Evolutionary conservation across 2,113 vertebrate genomes (phyloP), one percentile per base, ranked within the genome.

Genomic region (Amia ocellicauda): DNA sequence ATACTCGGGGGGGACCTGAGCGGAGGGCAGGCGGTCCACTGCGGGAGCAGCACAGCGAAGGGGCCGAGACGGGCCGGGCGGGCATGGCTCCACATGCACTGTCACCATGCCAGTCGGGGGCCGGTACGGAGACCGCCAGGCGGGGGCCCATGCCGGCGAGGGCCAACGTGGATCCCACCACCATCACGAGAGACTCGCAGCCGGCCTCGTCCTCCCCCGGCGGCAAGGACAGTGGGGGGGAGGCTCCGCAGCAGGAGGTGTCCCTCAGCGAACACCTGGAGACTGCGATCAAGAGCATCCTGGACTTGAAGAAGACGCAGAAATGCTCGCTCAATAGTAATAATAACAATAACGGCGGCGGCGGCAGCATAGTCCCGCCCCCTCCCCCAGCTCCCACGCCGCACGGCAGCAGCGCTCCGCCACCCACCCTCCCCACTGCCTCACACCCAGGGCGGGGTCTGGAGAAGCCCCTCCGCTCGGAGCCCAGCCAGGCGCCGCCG

Each of bases 301-400:
- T 92, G 74, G 92, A 98, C 79, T 85, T 93, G 66, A 96, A 95
- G 77, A 88, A 89, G 75, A 75, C 85, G 17, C 91, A 86, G 76
- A 91, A 88, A 54, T 85, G 78, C 74, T 74, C 83, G 2, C 87
- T 84, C 63, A 85, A 78, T 1, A 58, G 58, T 64, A 2, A 71
- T 53, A 19, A 7, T 7, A 51, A 43, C 60, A 72, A 55, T 69
- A 70, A 69, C 72, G 77, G 67, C 69, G 8, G 20, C 66, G 40
- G 28, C 75, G 1, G 77, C 71, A 61, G 70, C 70, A 66, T 76
- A 71, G 63, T 59, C 50, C 16, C 78, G 75, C 50, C 72, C 66
- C 63, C 77, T 5, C 62, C 77, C 23, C 27, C 60, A 64, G 71
- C 80, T 58, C 64, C 75, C 36, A 69, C 66, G 17, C 69, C 2